These are phyloP conservation scores for Chelonoidis abingdonii DNA, from an alignment of 2,113 vertebrate genomes.

Conservation along the genomic window DNA sequence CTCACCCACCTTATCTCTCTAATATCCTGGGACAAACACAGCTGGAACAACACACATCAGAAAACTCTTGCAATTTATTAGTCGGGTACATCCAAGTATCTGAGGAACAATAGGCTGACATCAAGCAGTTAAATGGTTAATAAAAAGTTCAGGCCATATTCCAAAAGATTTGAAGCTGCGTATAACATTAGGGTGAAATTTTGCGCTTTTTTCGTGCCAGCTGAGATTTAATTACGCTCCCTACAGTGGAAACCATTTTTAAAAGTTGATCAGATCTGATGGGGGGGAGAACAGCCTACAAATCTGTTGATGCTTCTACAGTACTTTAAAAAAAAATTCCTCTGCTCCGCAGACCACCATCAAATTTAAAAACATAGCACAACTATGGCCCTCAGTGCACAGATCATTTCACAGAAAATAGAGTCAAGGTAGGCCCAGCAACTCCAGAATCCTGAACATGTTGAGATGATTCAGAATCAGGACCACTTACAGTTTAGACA, in stretches of 20 bases:
- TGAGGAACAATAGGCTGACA: background rate
- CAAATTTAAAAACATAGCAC: background rate
- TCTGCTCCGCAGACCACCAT: background rate
- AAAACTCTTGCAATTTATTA: background rate
- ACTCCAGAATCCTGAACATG: background rate
- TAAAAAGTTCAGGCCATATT: accelerated
- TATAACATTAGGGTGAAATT: background rate
- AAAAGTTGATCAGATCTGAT: background rate
- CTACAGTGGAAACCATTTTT: background rate
- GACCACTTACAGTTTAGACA: background rate
- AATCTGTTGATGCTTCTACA: background rate
- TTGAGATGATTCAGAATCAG: background rate
- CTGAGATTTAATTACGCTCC: background rate
- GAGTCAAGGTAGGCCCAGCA: background rate
- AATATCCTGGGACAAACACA: background rate
- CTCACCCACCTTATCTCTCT: background rate
- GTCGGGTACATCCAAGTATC: background rate
- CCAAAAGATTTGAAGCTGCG: background rate
- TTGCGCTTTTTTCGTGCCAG: background rate
- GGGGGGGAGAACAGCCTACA: background rate
- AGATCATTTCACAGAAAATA: background rate
- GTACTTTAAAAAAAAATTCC: background rate
- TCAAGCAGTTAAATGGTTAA: background rate
- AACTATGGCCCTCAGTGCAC: background rate
- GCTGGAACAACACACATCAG: background rate